Percentiles rank a stretch among this genome's conserved stretches.
Conservation (phyloP, 2,888 invertebrate genomes). For the Kuschelorhynchus macadamiae region DNA sequence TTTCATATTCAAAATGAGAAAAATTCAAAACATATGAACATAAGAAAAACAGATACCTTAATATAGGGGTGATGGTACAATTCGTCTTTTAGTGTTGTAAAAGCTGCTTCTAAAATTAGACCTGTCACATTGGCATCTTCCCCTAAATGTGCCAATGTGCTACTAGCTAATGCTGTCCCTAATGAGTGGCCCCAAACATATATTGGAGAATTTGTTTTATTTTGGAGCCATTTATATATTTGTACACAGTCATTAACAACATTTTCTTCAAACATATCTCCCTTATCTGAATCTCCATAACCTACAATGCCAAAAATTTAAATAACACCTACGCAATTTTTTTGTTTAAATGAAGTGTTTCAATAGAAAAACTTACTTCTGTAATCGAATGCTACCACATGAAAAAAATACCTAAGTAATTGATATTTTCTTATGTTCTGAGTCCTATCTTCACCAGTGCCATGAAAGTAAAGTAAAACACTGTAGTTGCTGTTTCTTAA, state of each 20-base stretch:
- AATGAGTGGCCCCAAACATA: constrained; percentile 66
- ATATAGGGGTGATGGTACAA: constrained; percentile 60
- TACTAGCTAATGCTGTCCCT: constrained; percentile 62
- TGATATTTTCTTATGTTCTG: constrained; percentile 78
- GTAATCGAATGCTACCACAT: constrained; percentile 66
- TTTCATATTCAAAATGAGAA: not conserved
- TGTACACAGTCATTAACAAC: constrained; percentile 63
- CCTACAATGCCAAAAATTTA: constrained; percentile 54
- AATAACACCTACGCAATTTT: too few species aligned
- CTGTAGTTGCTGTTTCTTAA: constrained; percentile 68
- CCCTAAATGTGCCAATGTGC: constrained; percentile 55
- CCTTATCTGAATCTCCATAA: constrained; percentile 64
- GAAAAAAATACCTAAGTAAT: constrained; percentile 73
- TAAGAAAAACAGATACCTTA: constrained; percentile 53
- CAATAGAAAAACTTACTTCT: constrained; percentile 62
- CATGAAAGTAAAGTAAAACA: constrained; percentile 66
- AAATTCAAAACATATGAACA: constrained; percentile 9
- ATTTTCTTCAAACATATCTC: constrained; percentile 59
- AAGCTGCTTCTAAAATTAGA: constrained; percentile 62
- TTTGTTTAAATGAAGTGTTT: too few species aligned
- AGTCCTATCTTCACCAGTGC: constrained; percentile 64
- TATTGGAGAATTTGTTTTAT: constrained; percentile 58
- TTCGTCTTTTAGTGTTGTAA: constrained; percentile 62
- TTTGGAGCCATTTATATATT: constrained; percentile 61
- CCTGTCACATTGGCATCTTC: constrained; percentile 54